Base-by-base conservation (phyloP, 2,797 vertebrate genomes). In the Hydrocynus forskahlii region DNA sequence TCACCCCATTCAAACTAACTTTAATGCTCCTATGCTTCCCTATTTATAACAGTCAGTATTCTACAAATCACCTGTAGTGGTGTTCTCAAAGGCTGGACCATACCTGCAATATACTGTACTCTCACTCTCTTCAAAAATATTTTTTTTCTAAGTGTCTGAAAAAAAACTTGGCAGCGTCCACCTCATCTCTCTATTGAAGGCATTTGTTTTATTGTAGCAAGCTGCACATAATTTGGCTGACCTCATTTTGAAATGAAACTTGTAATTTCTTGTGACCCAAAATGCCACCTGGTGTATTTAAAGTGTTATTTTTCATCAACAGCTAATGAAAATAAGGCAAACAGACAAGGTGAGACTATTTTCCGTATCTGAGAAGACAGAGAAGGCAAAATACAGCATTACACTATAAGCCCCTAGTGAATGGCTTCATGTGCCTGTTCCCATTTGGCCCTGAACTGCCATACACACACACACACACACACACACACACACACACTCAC, bases 361-460 rank as follows among this genome's bases (percentile, higher is more conserved):
- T 50, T 45, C 0, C 8, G 10, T 35, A 35, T 54, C 10, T 68
- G 40, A 12, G 10, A 10, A n/a, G 50, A 57, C 13, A 19, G 25
- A 29, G n/a, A 72, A 17, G 48, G 10, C 21, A 17, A 68, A 55
- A 72, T 71, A 6, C 35, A 16, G 35, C 35, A 7, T 4, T 64
- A 38, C 25, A 64, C 62, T 38, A 43, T 12, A 67, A 5, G 14
- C 62, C 62, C 6, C 17, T 64, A 25, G 29, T 5, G 84, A 81
- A 57, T 85, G 57, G 21, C 43, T 48, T 62, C 5, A 14, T 21
- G 9, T 64, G 59, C 52, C 57, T 17, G 23, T 17, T 43, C 21
- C 48, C 59, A 48, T 21, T 43, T 7, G 57, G 55, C 83, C 25
- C 81, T 79, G 81, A 80, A 81, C 83, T n/a, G n/a, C 21, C 84